phyloP scores from a whole-genome alignment of 2,888 invertebrate species.

The Sphinx pinastri region DNA sequence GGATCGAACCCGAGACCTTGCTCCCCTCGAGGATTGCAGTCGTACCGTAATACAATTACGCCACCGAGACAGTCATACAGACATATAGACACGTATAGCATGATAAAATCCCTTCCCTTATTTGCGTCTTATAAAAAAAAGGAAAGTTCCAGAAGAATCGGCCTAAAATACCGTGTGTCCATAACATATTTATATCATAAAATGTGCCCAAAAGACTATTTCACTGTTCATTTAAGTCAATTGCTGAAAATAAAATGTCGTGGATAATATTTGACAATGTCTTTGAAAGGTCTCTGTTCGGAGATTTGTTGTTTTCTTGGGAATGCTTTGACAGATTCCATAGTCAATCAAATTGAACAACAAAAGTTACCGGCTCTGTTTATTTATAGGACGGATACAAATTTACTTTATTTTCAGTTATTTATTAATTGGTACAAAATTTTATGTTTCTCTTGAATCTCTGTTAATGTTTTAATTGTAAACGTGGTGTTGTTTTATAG shows the following conservation, averaged over 20 bases:
- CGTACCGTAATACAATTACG: no score
- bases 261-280: slow-evolving; percentile 45
- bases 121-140: slow-evolving; percentile 17
- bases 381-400: slow-evolving; percentile 38
- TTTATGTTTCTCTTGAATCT: neutral
- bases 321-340: slow-evolving; percentile 59
- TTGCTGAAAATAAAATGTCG: slow-evolving; percentile 42
- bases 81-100: neutral
- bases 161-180: neutral
- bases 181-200: slow-evolving; percentile 13
- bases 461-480: neutral
- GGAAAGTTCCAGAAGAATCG: slow-evolving; percentile 13
- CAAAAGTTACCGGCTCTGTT: slow-evolving; percentile 49
- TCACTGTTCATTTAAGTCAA: slow-evolving; percentile 37
- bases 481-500: neutral
- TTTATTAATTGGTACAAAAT: slow-evolving; percentile 29
- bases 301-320: slow-evolving; percentile 52
- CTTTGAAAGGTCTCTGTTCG: slow-evolving; percentile 43
- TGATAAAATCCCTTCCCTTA: neutral
- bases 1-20: no score
- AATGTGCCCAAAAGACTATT: slow-evolving; percentile 28
- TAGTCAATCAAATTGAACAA: slow-evolving; percentile 48
- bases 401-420: slow-evolving; percentile 25
- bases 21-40: no score
- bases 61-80: no score